A percentile compares a stretch with the other conserved stretches of the same genome.
Conservation (phyloP, 2,113 vertebrate species). For the Alligator mississippiensis region DNA sequence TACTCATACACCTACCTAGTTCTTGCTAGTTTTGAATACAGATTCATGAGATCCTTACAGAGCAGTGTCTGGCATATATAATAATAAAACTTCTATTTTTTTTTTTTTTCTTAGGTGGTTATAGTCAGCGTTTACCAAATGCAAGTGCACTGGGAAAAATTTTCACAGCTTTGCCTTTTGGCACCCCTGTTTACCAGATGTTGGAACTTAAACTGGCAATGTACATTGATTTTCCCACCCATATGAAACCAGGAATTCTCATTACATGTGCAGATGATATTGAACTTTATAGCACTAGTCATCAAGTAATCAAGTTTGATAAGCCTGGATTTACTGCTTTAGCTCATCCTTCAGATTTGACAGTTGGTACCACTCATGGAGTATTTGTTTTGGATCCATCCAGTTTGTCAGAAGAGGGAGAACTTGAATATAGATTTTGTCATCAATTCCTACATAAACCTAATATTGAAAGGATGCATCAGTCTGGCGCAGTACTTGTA, state of each 20-base stretch:
- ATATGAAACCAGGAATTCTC: conserved; percentile 91
- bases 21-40: accelerated
- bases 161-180: conserved; percentile 89
- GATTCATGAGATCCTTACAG: too few relatives aligned
- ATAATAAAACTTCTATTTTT: background rate
- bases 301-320: conserved; percentile 78
- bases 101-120: conserved; percentile 83
- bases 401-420: conserved; percentile 23
- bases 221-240: conserved; percentile 91
- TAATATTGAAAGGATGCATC: conserved; percentile 81
- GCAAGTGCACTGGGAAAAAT: conserved; percentile 95
- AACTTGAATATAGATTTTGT: conserved; percentile 81
- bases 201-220: conserved; percentile 94
- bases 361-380: conserved; percentile 88
- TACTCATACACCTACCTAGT: background rate
- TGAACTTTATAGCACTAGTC: conserved; percentile 86
- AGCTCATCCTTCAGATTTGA: conserved; percentile 89
- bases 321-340: conserved; percentile 90
- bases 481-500: conserved; percentile 78
- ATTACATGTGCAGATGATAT: conserved; percentile 93
- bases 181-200: conserved; percentile 91
- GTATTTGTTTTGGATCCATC: conserved; percentile 88
- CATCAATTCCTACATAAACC: conserved; percentile 92
- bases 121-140: conserved; percentile 92
- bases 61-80: background rate